Evolutionary conservation across 2,113 vertebrate species (phyloP), one percentile per base, ranked within the genome.

Genomic region (Callithrix jacchus): DNA sequence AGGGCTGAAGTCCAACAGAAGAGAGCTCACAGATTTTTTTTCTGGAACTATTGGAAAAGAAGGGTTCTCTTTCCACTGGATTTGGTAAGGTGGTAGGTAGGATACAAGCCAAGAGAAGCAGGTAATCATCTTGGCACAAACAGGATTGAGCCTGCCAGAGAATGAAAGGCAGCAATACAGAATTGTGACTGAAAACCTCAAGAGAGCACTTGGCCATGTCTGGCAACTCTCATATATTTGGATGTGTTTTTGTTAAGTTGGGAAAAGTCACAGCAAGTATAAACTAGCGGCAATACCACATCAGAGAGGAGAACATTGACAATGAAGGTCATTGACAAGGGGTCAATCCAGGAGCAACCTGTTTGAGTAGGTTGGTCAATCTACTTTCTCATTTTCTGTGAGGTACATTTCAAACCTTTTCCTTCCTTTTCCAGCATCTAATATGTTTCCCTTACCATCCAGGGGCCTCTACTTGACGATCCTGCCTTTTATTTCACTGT

Each of bases 401-500:
- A 61, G 17, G 17, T 37, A 10, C 13, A 49, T 52, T 91, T 81
- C 6, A 70, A 84, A 80, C 3, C 5, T 49, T 79, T 3, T 80
- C 14, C 71, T 84, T 54, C 7, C 30, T 70, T 17, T 52, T 80
- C 64, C 80, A 93, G 25, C n/a, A 85, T 74, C 9, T 1, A 2
- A 7, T n/a, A 77, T 10, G 7, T 47, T 91, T 25, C 6, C 13
- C 12, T 94, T 16, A 42, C 47, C 58, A 87, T 30, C 66, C 16
- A 23, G 6, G 47, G 27, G 16, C 4, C 71, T 42, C 40, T 47
- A 77, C n/a, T 30, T 40, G n/a, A 89, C n/a, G 9, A 37, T 12
- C 25, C 13, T 37, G 47, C 35, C 70, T 93, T 88, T 92, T 92
- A 85, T 76, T 88, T 94, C 49, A 90, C 42, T 40, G 49, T 88